Percentiles rank a stretch among this genome's conserved stretches.
phyloP scores from a whole-genome alignment of 2,113 vertebrate species.

The Stigmatopora argus region DNA sequence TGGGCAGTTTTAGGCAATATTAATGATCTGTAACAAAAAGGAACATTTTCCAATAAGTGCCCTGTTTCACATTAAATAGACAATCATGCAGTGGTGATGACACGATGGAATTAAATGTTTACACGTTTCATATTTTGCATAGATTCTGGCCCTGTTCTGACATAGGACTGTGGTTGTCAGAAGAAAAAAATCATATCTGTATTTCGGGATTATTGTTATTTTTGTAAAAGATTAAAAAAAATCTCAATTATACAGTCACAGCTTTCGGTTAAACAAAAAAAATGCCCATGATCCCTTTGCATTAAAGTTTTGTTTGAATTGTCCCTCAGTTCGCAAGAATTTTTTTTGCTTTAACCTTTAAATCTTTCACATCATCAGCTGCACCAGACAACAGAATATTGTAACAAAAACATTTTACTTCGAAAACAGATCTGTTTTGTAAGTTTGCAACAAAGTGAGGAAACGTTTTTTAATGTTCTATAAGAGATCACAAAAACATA shows the following conservation, averaged over 20 bases:
- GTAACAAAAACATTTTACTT: conserved; percentile 34
- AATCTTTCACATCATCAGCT: conserved; percentile 30
- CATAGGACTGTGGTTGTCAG: neutral
- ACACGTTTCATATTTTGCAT: conserved; percentile 59
- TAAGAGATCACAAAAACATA: conserved; percentile 38
- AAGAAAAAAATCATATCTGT: neutral
- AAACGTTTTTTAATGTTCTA: conserved; percentile 42
- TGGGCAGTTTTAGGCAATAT: conserved; percentile 42
- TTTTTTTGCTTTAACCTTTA: conserved; percentile 54
- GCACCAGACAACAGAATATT: conserved; percentile 36
- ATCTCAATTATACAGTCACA: neutral
- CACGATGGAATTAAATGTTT: conserved; percentile 7
- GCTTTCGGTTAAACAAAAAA: conserved; percentile 11
- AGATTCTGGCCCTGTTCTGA: conserved; percentile 30
- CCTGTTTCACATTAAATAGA: conserved; percentile 24
- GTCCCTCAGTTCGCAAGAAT: conserved; percentile 37
- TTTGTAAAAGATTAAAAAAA: conserved; percentile 1
- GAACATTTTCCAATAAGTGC: neutral
- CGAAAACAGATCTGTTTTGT: conserved; percentile 60
- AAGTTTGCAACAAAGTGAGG: conserved; percentile 40
- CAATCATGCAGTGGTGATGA: conserved; percentile 15
- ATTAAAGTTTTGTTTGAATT: conserved; percentile 13
- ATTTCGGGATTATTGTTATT: neutral
- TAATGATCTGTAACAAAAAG: conserved; percentile 31
- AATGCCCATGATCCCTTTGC: conserved; percentile 13